These are phyloP conservation scores for Sterna hirundo DNA, from an alignment of 2,113 vertebrate genomes.

Conservation along the genomic window DNA sequence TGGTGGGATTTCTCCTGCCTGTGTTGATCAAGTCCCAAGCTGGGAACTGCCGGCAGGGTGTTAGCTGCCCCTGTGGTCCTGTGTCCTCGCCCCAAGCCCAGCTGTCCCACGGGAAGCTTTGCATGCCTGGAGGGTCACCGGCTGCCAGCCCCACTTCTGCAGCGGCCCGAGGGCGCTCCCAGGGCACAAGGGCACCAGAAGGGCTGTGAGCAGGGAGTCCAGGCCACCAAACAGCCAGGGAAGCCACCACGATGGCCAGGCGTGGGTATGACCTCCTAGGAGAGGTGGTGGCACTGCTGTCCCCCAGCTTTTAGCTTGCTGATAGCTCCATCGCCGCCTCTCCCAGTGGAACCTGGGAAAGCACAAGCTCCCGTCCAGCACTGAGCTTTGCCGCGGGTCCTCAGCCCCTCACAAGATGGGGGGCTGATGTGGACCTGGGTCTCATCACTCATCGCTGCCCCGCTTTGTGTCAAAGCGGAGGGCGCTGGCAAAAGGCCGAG, in stretches of 20 bases:
- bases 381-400: not conserved
- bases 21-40: not conserved
- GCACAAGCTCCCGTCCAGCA: not conserved
- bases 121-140: not conserved
- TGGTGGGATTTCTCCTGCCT: not conserved
- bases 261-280: not conserved
- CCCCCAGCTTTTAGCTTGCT: not conserved
- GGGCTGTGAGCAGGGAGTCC: not conserved
- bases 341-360: rapidly evolving
- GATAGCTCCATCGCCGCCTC: rapidly evolving
- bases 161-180: not conserved
- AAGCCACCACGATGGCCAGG: not conserved
- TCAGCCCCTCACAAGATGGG: not conserved
- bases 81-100: not conserved
- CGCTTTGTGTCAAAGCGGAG: not conserved
- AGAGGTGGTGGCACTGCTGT: not conserved
- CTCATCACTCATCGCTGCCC: not conserved
- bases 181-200: rapidly evolving
- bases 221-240: not conserved
- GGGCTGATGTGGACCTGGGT: rapidly evolving
- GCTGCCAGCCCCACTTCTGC: not conserved
- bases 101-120: not conserved
- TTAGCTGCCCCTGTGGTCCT: not conserved
- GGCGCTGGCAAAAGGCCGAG: not conserved
- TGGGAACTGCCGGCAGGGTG: rapidly evolving